phyloP scores from a whole-genome alignment of 2,113 vertebrate species.

The Puntigrus tetrazona region DNA sequence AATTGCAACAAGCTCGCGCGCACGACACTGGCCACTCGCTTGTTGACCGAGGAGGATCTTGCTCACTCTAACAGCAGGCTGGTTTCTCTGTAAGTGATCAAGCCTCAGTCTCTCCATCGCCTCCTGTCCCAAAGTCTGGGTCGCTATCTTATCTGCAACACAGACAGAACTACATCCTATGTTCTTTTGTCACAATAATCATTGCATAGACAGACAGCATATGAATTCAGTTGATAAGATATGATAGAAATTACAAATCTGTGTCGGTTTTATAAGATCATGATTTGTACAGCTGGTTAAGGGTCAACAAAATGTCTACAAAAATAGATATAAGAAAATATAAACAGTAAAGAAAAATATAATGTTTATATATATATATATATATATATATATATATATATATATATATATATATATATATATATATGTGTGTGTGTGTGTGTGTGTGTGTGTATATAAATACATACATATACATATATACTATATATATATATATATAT shows the following conservation, averaged over 20 bases:
- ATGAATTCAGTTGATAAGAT: constrained; percentile 15
- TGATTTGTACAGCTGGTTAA: not conserved
- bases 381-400: too few relatives aligned
- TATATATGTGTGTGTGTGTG: too few relatives aligned
- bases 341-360: too few relatives aligned
- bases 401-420: too few relatives aligned
- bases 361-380: too few relatives aligned
- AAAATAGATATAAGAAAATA: too few relatives aligned
- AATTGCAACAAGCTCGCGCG: constrained; percentile 97
- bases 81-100: constrained; percentile 94
- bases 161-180: not conserved
- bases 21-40: constrained; percentile 85
- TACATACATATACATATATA: too few relatives aligned
- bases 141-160: constrained; percentile 91
- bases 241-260: not conserved
- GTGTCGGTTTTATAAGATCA: not conserved
- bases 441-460: too few relatives aligned
- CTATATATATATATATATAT: too few relatives aligned
- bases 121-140: constrained; percentile 95
- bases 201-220: constrained; percentile 34
- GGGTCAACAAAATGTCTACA: too few relatives aligned
- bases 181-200: not conserved
- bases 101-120: constrained; percentile 99
- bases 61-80: constrained; percentile 89
- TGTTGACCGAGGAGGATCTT: constrained; percentile 86